Evolutionary conservation across 2,797 vertebrate genomes (phyloP), one percentile per base, ranked within the genome.

Genomic region (Triplophysa yarkandensis): DNA sequence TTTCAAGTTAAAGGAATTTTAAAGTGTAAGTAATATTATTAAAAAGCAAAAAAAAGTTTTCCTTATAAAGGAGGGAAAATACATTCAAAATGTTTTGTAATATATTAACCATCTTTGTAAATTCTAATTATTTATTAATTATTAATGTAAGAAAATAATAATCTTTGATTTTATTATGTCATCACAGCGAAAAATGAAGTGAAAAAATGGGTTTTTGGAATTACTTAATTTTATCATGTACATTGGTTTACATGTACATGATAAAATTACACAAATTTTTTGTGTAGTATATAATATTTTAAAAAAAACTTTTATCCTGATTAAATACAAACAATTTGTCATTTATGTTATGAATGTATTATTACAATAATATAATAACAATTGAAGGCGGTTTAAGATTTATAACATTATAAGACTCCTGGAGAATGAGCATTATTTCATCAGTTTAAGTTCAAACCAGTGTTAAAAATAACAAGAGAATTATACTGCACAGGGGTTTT

Each of bases 401-500:
- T 34, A 34, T 60, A 48, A 6, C 11, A 41, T 14, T 9, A 41
- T 34, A 44, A 9, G 43, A 19, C 16, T 57, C 6, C 6, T 46
- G 4, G 9, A 44, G 32, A 69, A 69, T 27, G 36, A 19, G 19
- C 11, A 30, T 21, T 39, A 50, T 11, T n/a, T n/a, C 9, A n/a
- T 27, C 19, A 71, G 4, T 48, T 67, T 25, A 3, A n/a, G 5
- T 10, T 54, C 27, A 34, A 39, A 25, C 36, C 21, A 39, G 4
- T 1, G n/a, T 34, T 10, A 19, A 17, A 52, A 57, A 64, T 34
- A 44, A 44, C 28, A 44, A 55, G n/a, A 71, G 71, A 62, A 55
- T 28, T 63, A 70, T 82, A 68, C 25, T 74, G 84, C 85, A 82
- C 78, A 87, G 81, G 57, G 58, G 48, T 81, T 77, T 81, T 82